Conservation (phyloP, 2,113 vertebrate genomes). For the Procavia capensis region DNA sequence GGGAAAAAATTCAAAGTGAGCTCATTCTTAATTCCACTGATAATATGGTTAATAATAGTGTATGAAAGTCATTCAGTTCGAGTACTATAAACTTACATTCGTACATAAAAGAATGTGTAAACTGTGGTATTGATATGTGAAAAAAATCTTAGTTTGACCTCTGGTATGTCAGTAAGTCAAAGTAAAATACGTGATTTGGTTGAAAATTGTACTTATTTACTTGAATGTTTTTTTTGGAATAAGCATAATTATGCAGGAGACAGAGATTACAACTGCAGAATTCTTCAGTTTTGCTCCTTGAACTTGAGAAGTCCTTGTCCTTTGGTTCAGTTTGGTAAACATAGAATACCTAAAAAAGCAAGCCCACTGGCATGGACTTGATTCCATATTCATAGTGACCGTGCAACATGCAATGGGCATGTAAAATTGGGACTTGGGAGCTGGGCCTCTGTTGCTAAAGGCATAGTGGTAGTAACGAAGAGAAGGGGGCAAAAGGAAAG, state of each 20-base stretch:
- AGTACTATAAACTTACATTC: neutral
- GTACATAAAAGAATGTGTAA: neutral
- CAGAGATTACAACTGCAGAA: neutral
- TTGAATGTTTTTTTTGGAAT: neutral
- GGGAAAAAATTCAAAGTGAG: neutral
- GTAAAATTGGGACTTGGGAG: neutral
- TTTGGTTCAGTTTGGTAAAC: neutral
- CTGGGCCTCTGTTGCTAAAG: constrained; percentile 5
- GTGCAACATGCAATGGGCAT: neutral
- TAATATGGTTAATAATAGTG: neutral
- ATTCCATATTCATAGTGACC: no score
- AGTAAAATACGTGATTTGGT: neutral
- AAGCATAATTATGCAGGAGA: neutral
- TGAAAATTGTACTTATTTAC: constrained; percentile 19
- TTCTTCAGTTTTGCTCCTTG: neutral
- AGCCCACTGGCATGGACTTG: no score
- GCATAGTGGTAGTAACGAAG: constrained; percentile 25
- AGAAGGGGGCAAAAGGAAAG: neutral
- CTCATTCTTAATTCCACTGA: constrained; percentile 44
- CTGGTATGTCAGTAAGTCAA: constrained; percentile 20
- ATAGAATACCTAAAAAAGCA: neutral
- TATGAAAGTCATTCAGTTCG: neutral
- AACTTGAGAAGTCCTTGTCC: neutral
- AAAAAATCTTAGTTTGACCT: neutral
- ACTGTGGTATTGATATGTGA: neutral